Evolutionary conservation across 2,113 vertebrate genomes (phyloP).

Genomic region (Tiliqua scincoides): DNA sequence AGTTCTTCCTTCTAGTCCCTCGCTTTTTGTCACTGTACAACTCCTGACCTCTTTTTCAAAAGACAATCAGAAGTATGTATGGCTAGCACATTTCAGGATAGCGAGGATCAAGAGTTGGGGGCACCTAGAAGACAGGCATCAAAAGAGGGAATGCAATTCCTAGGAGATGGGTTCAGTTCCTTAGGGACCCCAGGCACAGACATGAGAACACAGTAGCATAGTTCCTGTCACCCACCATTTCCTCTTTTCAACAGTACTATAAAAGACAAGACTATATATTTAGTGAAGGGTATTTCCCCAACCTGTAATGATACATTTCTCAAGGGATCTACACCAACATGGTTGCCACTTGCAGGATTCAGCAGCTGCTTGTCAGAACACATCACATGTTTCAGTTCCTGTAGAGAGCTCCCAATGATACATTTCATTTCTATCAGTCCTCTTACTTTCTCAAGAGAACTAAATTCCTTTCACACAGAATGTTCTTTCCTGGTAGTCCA

Average conservation of each 20-base stretch:
- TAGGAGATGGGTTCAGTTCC: not conserved
- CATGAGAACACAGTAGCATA: conserved; percentile 10
- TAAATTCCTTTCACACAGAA: conserved; percentile 8
- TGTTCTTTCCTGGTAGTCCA: not conserved
- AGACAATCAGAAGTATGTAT: not conserved
- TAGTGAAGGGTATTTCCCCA: not conserved
- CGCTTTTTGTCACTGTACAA: not conserved
- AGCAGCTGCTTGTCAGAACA: conserved; percentile 31
- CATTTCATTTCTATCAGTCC: not conserved
- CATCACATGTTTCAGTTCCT: conserved; percentile 24
- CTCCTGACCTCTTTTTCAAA: not conserved
- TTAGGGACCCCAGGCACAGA: conserved; percentile 29
- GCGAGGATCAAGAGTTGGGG: not conserved
- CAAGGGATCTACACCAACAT: not conserved
- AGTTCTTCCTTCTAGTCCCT: not conserved
- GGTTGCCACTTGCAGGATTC: conserved; percentile 7
- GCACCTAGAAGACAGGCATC: not conserved
- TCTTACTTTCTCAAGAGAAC: fast-evolving
- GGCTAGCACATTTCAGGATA: not conserved
- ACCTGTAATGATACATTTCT: conserved; percentile 23
- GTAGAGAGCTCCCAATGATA: conserved; percentile 18
- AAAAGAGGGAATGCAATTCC: not conserved
- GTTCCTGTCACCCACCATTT: not conserved
- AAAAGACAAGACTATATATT: conserved; percentile 50
- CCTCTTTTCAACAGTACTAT: not conserved